These are phyloP conservation scores for Bucorvus abyssinicus DNA, from an alignment of 2,797 vertebrate genomes.

Conservation along the genomic window DNA sequence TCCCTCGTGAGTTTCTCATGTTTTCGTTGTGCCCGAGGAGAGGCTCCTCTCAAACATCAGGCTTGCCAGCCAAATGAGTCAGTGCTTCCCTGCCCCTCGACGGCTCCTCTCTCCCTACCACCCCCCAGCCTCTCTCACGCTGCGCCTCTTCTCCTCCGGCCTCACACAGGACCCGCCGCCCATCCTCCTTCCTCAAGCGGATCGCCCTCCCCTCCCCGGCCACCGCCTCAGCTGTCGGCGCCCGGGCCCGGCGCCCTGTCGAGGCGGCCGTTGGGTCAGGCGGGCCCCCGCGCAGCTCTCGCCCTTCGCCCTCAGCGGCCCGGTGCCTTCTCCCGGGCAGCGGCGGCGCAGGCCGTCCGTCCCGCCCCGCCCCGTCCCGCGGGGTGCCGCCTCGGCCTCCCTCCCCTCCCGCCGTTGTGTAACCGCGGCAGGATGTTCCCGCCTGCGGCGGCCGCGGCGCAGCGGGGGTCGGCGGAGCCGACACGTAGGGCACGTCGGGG, in stretches of 20 bases:
- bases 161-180: not conserved
- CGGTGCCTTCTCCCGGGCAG: no score
- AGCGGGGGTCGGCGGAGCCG: not conserved
- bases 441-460: not conserved
- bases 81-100: not conserved
- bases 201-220: accelerated
- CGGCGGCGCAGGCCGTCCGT: no score
- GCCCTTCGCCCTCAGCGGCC: not conserved
- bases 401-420: not conserved
- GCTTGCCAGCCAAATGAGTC: accelerated
- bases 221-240: not conserved
- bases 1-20: not conserved
- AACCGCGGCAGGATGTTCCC: not conserved
- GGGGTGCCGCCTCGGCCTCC: not conserved
- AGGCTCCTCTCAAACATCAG: not conserved
- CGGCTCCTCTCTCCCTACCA: not conserved
- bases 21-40: not conserved
- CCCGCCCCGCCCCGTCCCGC: no score
- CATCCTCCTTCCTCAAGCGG: not conserved
- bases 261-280: accelerated
- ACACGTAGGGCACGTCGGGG: not conserved
- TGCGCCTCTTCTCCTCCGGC: not conserved
- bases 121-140: not conserved
- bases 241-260: accelerated
- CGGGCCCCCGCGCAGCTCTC: no score